Conservation (phyloP, 2,113 vertebrate genomes). For the Fregetta grallaria region DNA sequence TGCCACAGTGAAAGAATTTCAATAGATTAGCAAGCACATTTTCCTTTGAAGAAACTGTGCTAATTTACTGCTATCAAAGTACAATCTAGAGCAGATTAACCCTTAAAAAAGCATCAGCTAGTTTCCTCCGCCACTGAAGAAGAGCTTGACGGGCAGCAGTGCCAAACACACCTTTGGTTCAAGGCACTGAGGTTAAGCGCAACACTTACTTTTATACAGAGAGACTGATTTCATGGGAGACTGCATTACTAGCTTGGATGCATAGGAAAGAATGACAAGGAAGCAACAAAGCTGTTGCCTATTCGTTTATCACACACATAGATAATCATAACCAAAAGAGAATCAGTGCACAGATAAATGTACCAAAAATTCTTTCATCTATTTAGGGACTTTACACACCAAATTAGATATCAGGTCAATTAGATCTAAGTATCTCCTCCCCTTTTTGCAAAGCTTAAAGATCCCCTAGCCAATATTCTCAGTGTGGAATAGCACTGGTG, state of each 20-base stretch:
- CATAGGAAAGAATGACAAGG: neutral
- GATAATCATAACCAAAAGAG: neutral
- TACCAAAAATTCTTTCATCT: neutral
- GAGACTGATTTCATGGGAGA: neutral
- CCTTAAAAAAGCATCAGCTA: neutral
- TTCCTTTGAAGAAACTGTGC: neutral
- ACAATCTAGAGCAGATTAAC: neutral
- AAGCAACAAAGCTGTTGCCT: neutral
- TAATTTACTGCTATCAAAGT: conserved; percentile 29
- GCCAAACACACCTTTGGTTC: neutral
- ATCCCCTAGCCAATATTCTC: neutral
- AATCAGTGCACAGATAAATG: neutral
- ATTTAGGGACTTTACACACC: neutral
- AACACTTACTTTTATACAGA: neutral
- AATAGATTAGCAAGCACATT: neutral
- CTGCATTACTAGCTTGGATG: neutral
- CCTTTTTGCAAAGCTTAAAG: neutral
- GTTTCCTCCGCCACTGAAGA: neutral
- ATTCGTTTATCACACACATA: neutral
- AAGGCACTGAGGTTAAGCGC: neutral
- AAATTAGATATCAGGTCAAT: neutral
- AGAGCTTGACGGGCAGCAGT: neutral
- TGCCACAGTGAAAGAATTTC: conserved; percentile 18
- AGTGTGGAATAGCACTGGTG: neutral
- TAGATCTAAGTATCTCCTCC: neutral